Percentiles rank a stretch among this genome's conserved stretches.
phyloP scores from a whole-genome alignment of 2,888 invertebrate genomes.

The Nipponacmea schrenckii region DNA sequence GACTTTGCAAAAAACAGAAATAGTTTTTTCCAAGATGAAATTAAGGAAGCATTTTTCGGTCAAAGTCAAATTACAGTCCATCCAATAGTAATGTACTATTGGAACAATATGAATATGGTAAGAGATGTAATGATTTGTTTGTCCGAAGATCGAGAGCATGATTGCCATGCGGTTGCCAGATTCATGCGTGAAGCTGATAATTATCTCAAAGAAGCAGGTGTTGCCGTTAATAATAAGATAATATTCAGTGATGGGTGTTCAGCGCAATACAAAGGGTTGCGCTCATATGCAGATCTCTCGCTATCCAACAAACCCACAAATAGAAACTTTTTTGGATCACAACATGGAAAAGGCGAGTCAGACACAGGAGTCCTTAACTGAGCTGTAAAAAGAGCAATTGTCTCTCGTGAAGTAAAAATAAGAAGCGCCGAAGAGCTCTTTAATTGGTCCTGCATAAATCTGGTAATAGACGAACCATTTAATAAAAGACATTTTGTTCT shows the following conservation, averaged over 20 bases:
- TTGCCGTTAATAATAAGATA: neutral
- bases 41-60: constrained; percentile 27
- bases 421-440: neutral
- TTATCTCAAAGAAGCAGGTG: neutral
- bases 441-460: neutral
- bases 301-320: neutral
- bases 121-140: constrained; percentile 26
- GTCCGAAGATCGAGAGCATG: constrained; percentile 32
- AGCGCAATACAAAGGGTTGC: constrained; percentile 14
- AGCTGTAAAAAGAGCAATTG: neutral
- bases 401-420: neutral
- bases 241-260: constrained; percentile 36
- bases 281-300: neutral
- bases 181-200: constrained; percentile 18
- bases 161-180: constrained; percentile 32
- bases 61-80: constrained; percentile 32
- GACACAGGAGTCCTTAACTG: neutral
- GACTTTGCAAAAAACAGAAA: constrained; percentile 71
- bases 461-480: neutral
- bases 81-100: constrained; percentile 32
- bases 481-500: no score
- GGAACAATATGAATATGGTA: constrained; percentile 12
- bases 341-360: neutral
- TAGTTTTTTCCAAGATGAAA: constrained; percentile 30
- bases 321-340: neutral